A percentile compares a stretch with the other conserved stretches of the same genome.
Evolutionary conservation across 2,797 vertebrate species (phyloP).

Genomic region (Rhinatrema bivittatum): DNA sequence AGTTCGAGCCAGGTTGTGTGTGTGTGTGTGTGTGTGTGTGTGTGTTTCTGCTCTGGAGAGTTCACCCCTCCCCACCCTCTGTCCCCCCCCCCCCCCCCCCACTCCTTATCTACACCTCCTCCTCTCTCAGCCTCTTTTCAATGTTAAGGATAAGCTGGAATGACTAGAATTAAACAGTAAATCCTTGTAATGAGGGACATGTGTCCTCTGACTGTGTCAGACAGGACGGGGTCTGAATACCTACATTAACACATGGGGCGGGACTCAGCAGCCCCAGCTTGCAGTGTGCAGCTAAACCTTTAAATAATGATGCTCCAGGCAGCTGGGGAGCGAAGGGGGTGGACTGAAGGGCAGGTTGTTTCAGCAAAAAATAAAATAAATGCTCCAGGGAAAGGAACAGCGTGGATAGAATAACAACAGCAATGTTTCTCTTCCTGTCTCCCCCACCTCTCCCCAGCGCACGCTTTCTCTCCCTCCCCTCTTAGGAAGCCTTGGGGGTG

Average conservation of each 20-base stretch:
- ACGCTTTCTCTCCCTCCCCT: neutral
- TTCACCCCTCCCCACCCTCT: too few relatives aligned
- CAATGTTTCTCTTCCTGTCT: neutral
- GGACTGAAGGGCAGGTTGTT: conserved; percentile 1
- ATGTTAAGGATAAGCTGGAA: conserved; percentile 15
- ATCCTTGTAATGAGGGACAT: conserved; percentile 8
- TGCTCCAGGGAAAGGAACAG: neutral
- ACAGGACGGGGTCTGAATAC: neutral
- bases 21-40: too few relatives aligned
- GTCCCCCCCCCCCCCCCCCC: conserved; percentile 31
- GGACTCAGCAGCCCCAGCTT: neutral
- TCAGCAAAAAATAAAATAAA: too few relatives aligned
- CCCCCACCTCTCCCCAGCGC: neutral
- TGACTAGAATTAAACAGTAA: conserved; percentile 6
- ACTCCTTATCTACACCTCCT: neutral
- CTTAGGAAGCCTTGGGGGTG: neutral
- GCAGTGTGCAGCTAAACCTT: rapidly evolving
- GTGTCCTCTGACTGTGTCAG: neutral
- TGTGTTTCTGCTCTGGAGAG: too few relatives aligned
- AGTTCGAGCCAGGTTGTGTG: conserved; percentile 52
- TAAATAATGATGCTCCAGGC: neutral
- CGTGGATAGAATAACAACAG: conserved; percentile 1
- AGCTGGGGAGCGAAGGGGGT: neutral
- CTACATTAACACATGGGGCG: neutral
- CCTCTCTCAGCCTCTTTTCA: conserved; percentile 8